Evolutionary conservation across 2,888 invertebrate species (phyloP).

Genomic region (Rhingia rostrata): DNA sequence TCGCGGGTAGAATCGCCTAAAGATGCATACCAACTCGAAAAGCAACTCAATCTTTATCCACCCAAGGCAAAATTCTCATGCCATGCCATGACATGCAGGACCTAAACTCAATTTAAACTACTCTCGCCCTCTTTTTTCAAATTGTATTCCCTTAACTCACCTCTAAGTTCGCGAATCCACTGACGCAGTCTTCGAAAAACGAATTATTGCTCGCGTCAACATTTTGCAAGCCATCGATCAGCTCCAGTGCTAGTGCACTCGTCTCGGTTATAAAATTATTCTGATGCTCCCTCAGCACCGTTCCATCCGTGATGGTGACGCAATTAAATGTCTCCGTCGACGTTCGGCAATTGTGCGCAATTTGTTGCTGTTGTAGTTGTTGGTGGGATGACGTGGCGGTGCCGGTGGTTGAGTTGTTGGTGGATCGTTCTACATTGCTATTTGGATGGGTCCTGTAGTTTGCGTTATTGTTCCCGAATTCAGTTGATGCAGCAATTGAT

Average conservation of each 20-base stretch:
- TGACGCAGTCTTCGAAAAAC: slow-evolving; percentile 70
- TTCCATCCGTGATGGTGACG: slow-evolving; percentile 36
- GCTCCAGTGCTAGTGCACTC: slow-evolving; percentile 35
- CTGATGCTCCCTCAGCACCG: slow-evolving; percentile 52
- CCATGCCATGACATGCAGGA: not conserved
- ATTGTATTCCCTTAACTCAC: slow-evolving; percentile 27
- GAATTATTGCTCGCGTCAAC: slow-evolving; percentile 66
- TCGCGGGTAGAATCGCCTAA: too few species aligned
- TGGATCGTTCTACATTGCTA: slow-evolving; percentile 51
- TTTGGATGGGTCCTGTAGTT: slow-evolving; percentile 58
- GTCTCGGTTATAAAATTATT: slow-evolving; percentile 60
- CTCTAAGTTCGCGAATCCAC: slow-evolving; percentile 68
- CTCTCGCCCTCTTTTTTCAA: not conserved
- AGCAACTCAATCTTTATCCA: too few species aligned
- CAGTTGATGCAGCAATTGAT: slow-evolving; percentile 25
- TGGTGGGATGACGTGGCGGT: slow-evolving; percentile 59
- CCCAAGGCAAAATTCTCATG: too few species aligned
- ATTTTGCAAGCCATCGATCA: slow-evolving; percentile 56
- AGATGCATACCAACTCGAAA: too few species aligned
- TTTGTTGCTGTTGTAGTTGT: slow-evolving; percentile 31
- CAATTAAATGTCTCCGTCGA: slow-evolving; percentile 52
- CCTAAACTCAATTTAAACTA: not conserved
- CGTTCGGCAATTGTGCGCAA: slow-evolving; percentile 58
- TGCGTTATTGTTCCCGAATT: slow-evolving; percentile 69
- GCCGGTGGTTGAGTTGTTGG: slow-evolving; percentile 31